Base-by-base conservation (phyloP, 2,888 invertebrate species). In the Aleiodes alternator region DNA sequence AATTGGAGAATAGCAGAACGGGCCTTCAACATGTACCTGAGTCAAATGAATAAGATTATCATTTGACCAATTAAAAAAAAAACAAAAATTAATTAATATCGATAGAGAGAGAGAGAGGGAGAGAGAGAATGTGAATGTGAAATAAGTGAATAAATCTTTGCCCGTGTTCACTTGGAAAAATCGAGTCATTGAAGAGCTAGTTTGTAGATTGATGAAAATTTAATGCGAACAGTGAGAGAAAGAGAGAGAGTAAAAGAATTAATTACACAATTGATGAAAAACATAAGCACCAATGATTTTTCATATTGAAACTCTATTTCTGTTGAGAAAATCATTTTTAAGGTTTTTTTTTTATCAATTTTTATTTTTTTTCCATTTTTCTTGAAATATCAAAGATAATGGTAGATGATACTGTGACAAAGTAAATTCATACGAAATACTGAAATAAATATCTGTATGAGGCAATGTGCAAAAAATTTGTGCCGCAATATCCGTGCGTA, bases 21-120 rank as follows among this genome's bases (percentile, higher is more conserved):
- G 87, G 86, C 87, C 87, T 87, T 85, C 43, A 85, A 85, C 78
- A 85, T 84, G 87, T 87, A 87, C 87, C 87, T 87, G 87, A 87
- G 87, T 86, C 87, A 86, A 85, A 69, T 55, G 71, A 68, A 29
- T 38, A 9, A 43, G 43, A 43, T 43, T 43, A 59, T 59, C 50
- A 51, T 16, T 73, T 43, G 69, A 64, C 29, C 56, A 53, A 59
- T 53, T 57, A 55, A 76, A 69, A 76, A 76, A 69, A 50, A 50
- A 57, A 34, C 23, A 53, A 31, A 31, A 68, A 66, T 23, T 73
- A 72, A 72, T 73, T 43, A 11, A 64, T 43, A 43, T 43, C 43
- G 43, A 38, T 5, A 43, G 43, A 43, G 11, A 43, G 43, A 43
- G 43, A 66, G 48, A 61, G 14, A 64, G 55, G 38, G 61, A 11